Evolutionary conservation across 2,797 vertebrate genomes (phyloP).

Genomic region (Spondyliosoma cantharus): DNA sequence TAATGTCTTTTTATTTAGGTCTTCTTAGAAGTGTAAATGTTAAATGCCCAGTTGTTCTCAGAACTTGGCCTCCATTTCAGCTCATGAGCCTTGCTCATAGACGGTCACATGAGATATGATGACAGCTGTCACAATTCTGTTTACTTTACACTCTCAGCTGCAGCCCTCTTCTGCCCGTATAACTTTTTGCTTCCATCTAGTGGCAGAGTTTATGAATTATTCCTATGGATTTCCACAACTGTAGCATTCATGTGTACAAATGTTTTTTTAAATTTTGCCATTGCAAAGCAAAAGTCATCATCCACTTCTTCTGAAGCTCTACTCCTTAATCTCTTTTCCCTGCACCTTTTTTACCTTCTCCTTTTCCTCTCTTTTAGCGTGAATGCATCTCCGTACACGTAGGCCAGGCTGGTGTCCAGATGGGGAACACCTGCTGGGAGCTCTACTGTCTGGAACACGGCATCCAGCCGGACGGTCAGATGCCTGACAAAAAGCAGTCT

Average conservation of each 20-base stretch:
- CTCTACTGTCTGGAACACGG: conserved; percentile 84
- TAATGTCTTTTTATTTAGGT: background rate
- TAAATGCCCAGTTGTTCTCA: conserved; percentile 18
- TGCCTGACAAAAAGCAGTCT: conserved; percentile 55
- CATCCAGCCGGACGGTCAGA: conserved; percentile 83
- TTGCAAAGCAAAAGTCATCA: background rate
- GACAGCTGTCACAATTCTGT: conserved; percentile 62
- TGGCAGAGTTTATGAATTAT: conserved; percentile 17
- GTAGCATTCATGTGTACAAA: background rate
- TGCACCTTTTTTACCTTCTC: background rate
- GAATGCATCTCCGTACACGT: conserved; percentile 85
- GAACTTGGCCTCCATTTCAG: conserved; percentile 25
- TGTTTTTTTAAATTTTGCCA: too few species aligned
- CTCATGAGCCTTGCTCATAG: conserved; percentile 7
- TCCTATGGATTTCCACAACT: background rate
- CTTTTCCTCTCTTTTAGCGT: conserved; percentile 64
- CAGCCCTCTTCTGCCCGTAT: background rate
- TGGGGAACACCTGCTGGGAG: conserved; percentile 87
- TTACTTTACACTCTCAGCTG: conserved; percentile 22
- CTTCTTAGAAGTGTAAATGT: background rate
- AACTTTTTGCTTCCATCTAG: conserved; percentile 47
- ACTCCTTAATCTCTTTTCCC: background rate
- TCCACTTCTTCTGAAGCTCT: background rate
- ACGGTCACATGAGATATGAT: conserved; percentile 46
- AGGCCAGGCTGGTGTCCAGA: conserved; percentile 86